Evolutionary conservation across 2,797 vertebrate genomes (phyloP), one percentile per base, ranked within the genome.

Genomic region (Sebastes diaconus): DNA sequence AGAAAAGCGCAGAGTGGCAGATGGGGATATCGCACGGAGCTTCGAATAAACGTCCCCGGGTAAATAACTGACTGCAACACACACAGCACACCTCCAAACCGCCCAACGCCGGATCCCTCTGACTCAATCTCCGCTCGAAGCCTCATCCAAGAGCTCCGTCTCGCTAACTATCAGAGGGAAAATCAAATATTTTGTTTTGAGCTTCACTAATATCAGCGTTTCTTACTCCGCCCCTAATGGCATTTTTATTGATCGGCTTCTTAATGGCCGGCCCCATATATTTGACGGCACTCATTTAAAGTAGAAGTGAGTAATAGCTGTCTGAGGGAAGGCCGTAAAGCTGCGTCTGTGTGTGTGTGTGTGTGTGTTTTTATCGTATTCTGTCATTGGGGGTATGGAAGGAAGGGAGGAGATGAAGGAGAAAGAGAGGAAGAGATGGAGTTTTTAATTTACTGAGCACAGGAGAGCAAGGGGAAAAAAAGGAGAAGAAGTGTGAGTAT

Each of bases 171-270:
- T 95, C 95, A 94, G 93, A 96, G 60, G 68, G 96, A 81, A 97
- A 97, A 98, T 97, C 96, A 97, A 98, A 99, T 97, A 97, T 98
- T 98, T 98, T 97, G 96, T 97, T 98, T 99, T 96, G 96, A 96
- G 96, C 96, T 96, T 96, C 96, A 96, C 97, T 97, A 97, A 99
- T 98, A 98, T 97, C 96, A 97, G 96, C 96, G 94, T 96, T 96
- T 98, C 97, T 97, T 97, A 97, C 96, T 95, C 96, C 93, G 92
- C 92, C 95, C 95, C 96, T 98, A 98, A 98, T 97, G 96, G 97
- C 96, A 96, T 97, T 98, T 97, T 97, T 97, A 98, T 98, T 97
- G 97, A 98, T 98, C 96, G 94, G 93, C 93, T 94, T 95, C 97
- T 97, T 98, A 98, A 98, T 98, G 97, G 97, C 93, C 94, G 95